Percentiles rank a stretch among this genome's conserved stretches.
phyloP scores from a whole-genome alignment of 2,113 vertebrate genomes.

The Bubo scandiacus region DNA sequence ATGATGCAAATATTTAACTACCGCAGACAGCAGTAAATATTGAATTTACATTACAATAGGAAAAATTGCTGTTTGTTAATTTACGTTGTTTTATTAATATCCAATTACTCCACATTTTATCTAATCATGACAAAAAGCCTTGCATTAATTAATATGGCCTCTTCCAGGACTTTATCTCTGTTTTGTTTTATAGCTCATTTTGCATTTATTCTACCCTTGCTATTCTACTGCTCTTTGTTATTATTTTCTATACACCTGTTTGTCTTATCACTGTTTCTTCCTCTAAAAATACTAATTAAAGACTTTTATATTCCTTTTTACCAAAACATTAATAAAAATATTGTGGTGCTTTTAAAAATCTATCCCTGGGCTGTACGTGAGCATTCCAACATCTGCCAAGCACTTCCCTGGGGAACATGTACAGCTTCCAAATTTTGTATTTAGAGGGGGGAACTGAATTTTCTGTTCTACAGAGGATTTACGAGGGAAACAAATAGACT shows the following conservation, averaged over 20 bases:
- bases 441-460: not conserved
- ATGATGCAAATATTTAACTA: not conserved
- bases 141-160: not conserved
- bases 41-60: not conserved
- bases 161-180: not conserved
- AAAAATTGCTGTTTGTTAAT: not conserved
- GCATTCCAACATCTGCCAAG: not conserved
- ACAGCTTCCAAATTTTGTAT: not conserved
- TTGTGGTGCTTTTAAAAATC: not conserved
- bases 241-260: not conserved
- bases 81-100: not conserved
- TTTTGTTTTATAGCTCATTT: not conserved
- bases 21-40: not conserved
- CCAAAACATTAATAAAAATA: not conserved
- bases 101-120: not conserved
- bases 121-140: not conserved
- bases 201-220: not conserved
- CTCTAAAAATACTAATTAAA: not conserved
- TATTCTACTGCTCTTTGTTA: not conserved
- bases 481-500: not conserved
- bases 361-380: not conserved
- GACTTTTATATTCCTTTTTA: not conserved
- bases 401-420: not conserved
- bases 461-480: not conserved
- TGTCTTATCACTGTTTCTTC: not conserved